A percentile compares a stretch with the other conserved stretches of the same genome.
Conservation (phyloP, 2,888 invertebrate genomes). For the Ichneumoninae sp. region DNA sequence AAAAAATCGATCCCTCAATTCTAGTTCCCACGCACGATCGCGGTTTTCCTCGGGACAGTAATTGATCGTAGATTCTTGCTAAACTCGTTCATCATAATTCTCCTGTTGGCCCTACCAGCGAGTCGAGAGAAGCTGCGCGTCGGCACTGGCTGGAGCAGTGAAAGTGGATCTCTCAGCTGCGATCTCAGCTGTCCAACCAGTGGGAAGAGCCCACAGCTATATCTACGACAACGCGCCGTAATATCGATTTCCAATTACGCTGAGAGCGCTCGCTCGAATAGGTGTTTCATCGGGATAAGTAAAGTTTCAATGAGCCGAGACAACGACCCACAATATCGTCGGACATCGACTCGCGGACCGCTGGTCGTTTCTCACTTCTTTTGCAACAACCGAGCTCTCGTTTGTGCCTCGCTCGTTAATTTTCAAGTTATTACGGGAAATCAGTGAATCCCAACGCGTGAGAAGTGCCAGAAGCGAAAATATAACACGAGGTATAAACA, state of each 20-base stretch:
- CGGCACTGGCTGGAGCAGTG: constrained; percentile 59
- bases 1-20: background rate
- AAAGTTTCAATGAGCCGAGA: constrained; percentile 37
- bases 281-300: constrained; percentile 44
- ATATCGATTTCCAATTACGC: constrained; percentile 55
- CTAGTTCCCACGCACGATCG: constrained; percentile 51
- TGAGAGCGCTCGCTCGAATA: background rate
- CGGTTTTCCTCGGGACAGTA: constrained; percentile 26
- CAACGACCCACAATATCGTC: background rate
- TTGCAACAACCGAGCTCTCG: background rate
- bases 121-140: constrained; percentile 11
- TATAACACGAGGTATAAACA: constrained; percentile 18
- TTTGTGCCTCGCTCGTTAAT: constrained; percentile 19
- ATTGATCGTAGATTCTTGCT: constrained; percentile 45
- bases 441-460: constrained; percentile 43
- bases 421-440: constrained; percentile 7
- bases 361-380: background rate
- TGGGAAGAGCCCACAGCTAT: constrained; percentile 42
- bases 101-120: constrained; percentile 13
- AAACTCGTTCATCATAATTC: constrained; percentile 66
- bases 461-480: constrained; percentile 53
- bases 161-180: constrained; percentile 70
- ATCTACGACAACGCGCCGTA: constrained; percentile 34
- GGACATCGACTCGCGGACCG: background rate
- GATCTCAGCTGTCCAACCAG: constrained; percentile 32